Evolutionary conservation across 2,888 invertebrate species (phyloP).

Genomic region (Trichogramma evanescens): DNA sequence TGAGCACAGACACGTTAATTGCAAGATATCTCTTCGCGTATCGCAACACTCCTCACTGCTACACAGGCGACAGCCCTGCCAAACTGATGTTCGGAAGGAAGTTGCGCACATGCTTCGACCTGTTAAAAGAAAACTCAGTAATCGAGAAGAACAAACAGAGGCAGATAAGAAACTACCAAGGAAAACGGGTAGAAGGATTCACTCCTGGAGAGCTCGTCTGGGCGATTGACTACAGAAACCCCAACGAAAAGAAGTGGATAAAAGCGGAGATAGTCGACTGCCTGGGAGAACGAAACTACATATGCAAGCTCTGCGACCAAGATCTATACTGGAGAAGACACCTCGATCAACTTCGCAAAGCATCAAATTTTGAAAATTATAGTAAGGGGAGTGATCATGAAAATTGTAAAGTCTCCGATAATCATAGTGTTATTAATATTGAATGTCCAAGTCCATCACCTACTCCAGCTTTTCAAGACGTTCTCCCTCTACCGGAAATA

Average conservation of each 20-base stretch:
- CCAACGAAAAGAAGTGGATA: neutral
- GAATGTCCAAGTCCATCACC: no score
- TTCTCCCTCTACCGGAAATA: no score
- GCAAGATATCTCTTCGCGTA: neutral
- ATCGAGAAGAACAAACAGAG: neutral
- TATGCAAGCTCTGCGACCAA: slow-evolving; percentile 4
- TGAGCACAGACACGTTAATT: neutral
- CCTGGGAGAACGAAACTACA: slow-evolving; percentile 7
- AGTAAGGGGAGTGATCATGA: neutral
- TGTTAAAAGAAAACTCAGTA: neutral
- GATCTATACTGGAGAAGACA: slow-evolving; percentile 8
- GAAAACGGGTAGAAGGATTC: neutral
- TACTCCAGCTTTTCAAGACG: no score
- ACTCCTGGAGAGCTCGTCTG: slow-evolving; percentile 2
- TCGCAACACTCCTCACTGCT: neutral
- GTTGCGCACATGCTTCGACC: neutral
- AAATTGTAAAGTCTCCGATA: no score
- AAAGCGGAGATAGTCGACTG: neutral
- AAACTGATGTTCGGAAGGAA: neutral
- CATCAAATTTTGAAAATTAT: neutral
- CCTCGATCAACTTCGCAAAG: slow-evolving; percentile 15
- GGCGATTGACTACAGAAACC: slow-evolving; percentile 3
- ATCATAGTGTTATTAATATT: no score
- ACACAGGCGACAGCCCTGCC: neutral
- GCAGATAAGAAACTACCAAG: neutral